These are phyloP conservation scores for Stegostoma tigrinum DNA, from an alignment of 2,113 vertebrate genomes.

Conservation along the genomic window DNA sequence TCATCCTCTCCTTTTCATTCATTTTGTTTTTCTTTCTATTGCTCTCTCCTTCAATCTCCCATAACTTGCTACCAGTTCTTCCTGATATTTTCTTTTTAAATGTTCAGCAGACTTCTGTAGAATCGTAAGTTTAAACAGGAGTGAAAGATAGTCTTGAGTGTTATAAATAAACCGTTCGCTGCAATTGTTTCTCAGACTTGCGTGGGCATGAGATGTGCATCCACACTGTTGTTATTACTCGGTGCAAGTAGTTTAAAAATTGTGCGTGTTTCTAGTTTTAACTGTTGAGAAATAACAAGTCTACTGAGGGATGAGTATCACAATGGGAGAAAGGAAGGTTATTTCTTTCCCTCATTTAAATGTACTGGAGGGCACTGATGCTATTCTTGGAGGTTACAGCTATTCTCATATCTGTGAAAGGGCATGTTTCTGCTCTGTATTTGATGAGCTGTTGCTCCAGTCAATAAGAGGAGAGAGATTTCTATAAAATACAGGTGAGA, in stretches of 20 bases:
- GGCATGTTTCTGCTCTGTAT: background rate
- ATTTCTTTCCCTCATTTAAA: background rate
- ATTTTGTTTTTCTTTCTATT: background rate
- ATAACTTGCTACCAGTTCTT: background rate
- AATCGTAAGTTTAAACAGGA: background rate
- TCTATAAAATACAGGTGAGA: background rate
- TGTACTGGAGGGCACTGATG: background rate
- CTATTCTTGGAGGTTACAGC: background rate
- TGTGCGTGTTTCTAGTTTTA: background rate
- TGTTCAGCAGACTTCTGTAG: background rate
- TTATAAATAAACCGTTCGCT: background rate
- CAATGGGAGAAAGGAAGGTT: background rate
- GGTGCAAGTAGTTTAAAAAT: background rate
- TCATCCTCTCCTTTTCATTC: background rate
- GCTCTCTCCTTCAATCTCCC: too few relatives aligned
- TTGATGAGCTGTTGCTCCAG: background rate
- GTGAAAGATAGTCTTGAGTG: background rate
- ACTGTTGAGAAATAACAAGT: background rate
- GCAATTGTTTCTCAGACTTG: background rate
- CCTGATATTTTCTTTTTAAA: background rate
- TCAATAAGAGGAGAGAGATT: background rate
- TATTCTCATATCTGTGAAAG: background rate
- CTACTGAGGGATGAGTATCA: too few relatives aligned
- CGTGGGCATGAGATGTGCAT: background rate
- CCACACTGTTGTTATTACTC: background rate